phyloP scores from a whole-genome alignment of 2,113 vertebrate species.

The Pedionomus torquatus region DNA sequence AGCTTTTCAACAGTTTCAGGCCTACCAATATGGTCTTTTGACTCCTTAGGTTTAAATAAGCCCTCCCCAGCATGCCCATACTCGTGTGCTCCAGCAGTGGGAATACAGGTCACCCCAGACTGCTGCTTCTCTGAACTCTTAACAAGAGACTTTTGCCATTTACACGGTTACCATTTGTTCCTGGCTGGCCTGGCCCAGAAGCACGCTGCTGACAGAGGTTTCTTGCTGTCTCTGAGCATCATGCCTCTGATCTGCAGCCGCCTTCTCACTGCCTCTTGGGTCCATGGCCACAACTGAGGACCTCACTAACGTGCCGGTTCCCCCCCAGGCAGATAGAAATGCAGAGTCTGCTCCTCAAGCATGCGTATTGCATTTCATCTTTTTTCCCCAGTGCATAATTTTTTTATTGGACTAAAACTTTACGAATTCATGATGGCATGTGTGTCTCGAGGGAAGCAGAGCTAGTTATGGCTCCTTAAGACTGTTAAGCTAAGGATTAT shows the following conservation, averaged over 20 bases:
- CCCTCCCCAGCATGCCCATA: background rate
- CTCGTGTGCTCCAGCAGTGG: background rate
- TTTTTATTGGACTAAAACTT: background rate
- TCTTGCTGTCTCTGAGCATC: background rate
- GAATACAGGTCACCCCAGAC: background rate
- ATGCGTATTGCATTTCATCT: background rate
- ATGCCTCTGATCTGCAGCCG: background rate
- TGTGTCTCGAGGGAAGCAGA: background rate
- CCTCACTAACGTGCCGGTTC: background rate
- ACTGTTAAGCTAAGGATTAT: background rate
- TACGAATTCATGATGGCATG: background rate
- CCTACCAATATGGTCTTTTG: background rate
- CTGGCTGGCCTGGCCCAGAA: background rate
- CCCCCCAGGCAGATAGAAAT: background rate
- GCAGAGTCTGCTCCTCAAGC: background rate
- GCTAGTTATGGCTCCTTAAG: background rate
- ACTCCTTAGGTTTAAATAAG: background rate
- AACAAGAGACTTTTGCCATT: background rate
- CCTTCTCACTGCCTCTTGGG: background rate
- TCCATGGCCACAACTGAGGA: accelerated
- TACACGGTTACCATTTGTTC: background rate
- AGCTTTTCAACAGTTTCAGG: background rate
- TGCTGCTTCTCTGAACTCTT: background rate
- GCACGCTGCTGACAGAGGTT: background rate
- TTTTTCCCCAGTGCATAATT: background rate